These are phyloP conservation scores for Nasua narica DNA, from an alignment of 2,797 vertebrate species.

Conservation along the genomic window DNA sequence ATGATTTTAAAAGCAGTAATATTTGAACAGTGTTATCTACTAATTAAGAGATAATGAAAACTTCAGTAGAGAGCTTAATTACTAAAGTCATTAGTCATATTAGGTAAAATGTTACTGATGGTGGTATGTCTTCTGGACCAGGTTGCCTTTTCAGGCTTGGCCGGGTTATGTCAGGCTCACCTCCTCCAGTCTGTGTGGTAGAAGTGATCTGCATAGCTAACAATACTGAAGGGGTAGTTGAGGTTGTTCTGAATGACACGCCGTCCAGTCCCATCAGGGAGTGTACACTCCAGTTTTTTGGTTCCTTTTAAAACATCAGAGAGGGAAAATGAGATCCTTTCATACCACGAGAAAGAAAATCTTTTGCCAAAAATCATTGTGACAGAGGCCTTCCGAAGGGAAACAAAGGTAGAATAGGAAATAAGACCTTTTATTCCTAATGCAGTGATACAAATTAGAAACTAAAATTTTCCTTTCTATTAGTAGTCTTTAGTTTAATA, in stretches of 20 bases:
- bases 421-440: neutral
- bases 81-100: neutral
- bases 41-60: neutral
- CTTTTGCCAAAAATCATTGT: neutral
- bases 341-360: neutral
- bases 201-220: conserved; percentile 92
- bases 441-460: neutral
- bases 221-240: conserved; percentile 96
- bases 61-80: neutral
- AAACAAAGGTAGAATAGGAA: neutral
- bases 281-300: conserved; percentile 93
- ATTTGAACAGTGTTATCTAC: neutral
- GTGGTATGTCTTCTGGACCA: neutral
- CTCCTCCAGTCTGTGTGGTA: conserved; percentile 98
- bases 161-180: conserved; percentile 76
- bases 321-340: neutral
- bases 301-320: conserved; percentile 86
- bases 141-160: neutral
- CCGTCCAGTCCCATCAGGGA: conserved; percentile 89
- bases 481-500: neutral
- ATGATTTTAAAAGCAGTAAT: neutral
- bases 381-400: neutral
- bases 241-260: conserved; percentile 89
- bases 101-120: neutral
- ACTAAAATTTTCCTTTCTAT: neutral